Evolutionary conservation across 2,113 vertebrate species (phyloP), one percentile per base, ranked within the genome.

Genomic region (Dermatemys mawii): DNA sequence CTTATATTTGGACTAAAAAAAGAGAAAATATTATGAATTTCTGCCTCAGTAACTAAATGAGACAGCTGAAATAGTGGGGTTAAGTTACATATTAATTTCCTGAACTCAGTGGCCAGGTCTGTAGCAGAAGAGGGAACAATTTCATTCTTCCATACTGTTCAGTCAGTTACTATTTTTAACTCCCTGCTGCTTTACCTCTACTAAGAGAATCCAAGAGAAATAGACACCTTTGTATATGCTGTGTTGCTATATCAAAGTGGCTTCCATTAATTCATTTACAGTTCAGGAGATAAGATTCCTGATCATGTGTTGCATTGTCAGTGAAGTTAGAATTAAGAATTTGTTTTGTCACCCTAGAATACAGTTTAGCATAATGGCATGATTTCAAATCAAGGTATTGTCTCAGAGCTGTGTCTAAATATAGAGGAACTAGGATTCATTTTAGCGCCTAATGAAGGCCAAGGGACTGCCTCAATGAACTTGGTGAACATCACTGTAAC

Each of bases 1-100:
- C 54, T 60, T 95, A 19, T 29, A 75, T 29, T 92, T 95, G 55
- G 10, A 76, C 54, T 91, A 67, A 83, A 93, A 88, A 81, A 94
- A 84, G 78, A 79, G 11, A 8, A 81, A 63, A 67, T 87, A 38
- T 67, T 93, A 76, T 78, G 2, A 26, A 88, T 93, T 94, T 95
- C 73, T 95, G 19, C 26, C 94, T 76, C 48, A 89, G 80, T 70
- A 82, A 24, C 60, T 57, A 78, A 67, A 4, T 82, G 78, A 86
- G 22, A 78, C 2, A 63, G 26, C 49, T 53, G 13, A 76, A 5
- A 87, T 84, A 48, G 55, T 17, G 76, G 81, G 41, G 17, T 83
- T 92, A 84, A 78, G 1, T 83, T 88, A 87, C 90, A 54, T 63
- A 87, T 82, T 4, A 82, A 1, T 92, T 96, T 90, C 22, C 51